phyloP scores from a whole-genome alignment of 2,113 vertebrate species.

The Chloropsis cyanopogon region DNA sequence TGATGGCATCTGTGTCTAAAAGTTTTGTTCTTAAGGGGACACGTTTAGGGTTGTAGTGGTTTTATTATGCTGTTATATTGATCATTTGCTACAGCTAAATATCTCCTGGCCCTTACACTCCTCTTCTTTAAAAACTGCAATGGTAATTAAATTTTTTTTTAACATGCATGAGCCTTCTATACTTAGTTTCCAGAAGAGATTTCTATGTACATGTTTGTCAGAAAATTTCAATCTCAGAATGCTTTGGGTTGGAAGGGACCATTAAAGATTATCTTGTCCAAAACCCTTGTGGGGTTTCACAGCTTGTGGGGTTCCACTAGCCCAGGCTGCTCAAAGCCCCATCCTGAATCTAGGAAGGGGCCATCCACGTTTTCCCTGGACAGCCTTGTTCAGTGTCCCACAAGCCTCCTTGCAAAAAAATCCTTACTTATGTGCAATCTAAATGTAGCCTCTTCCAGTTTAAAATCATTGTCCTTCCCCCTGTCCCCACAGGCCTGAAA shows the following conservation, averaged over 20 bases:
- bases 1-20: no score
- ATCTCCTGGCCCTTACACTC: not conserved
- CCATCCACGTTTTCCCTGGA: not conserved
- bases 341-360: not conserved
- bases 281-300: accelerated
- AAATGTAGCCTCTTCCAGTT: not conserved
- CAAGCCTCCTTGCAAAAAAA: accelerated
- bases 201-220: accelerated
- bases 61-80: not conserved
- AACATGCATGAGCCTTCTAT: not conserved
- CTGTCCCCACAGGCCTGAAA: not conserved
- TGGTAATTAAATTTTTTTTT: not conserved
- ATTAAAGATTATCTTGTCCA: not conserved
- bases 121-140: not conserved
- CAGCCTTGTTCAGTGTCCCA: not conserved
- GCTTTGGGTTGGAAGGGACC: not conserved
- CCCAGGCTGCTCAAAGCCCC: not conserved
- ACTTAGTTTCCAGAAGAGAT: not conserved
- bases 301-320: accelerated
- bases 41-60: accelerated
- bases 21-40: not conserved
- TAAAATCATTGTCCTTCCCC: not conserved
- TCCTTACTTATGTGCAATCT: no score
- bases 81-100: not conserved
- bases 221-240: accelerated